These are phyloP conservation scores for Temnothorax longispinosus DNA, from an alignment of 1,140 invertebrate genomes.

Conservation along the genomic window DNA sequence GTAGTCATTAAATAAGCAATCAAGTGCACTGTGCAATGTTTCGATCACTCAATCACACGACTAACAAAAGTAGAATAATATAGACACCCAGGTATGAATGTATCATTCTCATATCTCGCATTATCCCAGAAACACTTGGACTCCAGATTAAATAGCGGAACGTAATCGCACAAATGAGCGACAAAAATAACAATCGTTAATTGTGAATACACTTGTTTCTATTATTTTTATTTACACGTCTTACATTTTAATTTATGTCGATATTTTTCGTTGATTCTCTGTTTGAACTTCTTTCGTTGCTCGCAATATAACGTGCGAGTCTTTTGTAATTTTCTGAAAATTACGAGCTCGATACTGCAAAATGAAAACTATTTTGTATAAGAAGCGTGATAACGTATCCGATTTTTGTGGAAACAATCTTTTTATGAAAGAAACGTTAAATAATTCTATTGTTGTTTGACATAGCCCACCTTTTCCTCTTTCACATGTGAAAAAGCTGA, in stretches of 20 bases:
- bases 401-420: neutral
- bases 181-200: neutral
- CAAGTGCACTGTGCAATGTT: conserved; percentile 8
- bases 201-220: neutral
- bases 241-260: neutral
- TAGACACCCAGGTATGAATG: neutral
- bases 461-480: neutral
- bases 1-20: neutral
- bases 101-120: neutral
- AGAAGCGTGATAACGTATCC: neutral
- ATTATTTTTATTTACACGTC: neutral
- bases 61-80: neutral
- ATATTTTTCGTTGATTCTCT: neutral
- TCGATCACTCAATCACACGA: neutral
- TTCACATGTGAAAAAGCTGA: no score
- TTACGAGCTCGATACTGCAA: neutral
- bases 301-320: neutral
- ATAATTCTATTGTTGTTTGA: neutral
- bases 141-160: neutral
- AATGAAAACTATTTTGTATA: conserved; percentile 26
- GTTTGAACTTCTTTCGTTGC: neutral
- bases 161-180: neutral
- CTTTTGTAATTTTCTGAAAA: neutral
- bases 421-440: neutral
- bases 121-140: neutral